Percentiles rank a stretch among this genome's conserved stretches.
Conservation (phyloP, 30 jellyfish, hydroid and myxozoan species). For the Aurelia aurita region DNA sequence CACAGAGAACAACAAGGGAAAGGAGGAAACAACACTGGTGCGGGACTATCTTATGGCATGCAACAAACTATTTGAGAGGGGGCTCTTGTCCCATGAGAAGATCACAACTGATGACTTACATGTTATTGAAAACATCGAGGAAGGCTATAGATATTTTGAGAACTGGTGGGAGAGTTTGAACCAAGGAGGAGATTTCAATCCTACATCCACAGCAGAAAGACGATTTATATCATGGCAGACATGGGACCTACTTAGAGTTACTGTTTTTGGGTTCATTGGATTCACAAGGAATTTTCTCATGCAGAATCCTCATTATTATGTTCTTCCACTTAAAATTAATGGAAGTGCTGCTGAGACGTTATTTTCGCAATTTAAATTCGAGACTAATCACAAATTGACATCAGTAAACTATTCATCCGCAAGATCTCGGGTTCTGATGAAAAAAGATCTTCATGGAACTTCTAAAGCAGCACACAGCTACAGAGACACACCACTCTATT, state of each 20-base stretch:
- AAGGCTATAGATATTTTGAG: slow-evolving; percentile 14
- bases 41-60: slow-evolving; percentile 23
- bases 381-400: slow-evolving; percentile 20
- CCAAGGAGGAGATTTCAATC: slow-evolving; percentile 37
- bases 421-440: slow-evolving; percentile 31
- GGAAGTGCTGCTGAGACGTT: slow-evolving; percentile 35
- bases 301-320: not conserved
- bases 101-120: slow-evolving; percentile 11
- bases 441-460: slow-evolving; percentile 21
- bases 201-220: slow-evolving; percentile 28
- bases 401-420: slow-evolving; percentile 43
- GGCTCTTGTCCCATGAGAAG: slow-evolving; percentile 14
- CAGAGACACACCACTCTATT: slow-evolving; percentile 37
- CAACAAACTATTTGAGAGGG: slow-evolving; percentile 40
- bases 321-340: slow-evolving; percentile 16
- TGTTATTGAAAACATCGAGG: slow-evolving; percentile 13
- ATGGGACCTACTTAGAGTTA: slow-evolving; percentile 27
- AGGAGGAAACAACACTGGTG: slow-evolving; percentile 10
- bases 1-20: not conserved
- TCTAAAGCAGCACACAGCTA: slow-evolving; percentile 37
- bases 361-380: slow-evolving; percentile 34
- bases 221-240: slow-evolving; percentile 41
- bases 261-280: slow-evolving; percentile 31
- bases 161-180: slow-evolving; percentile 39
- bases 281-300: slow-evolving; percentile 5